phyloP scores from a whole-genome alignment of 2,888 invertebrate genomes.

The Xylota segnis region DNA sequence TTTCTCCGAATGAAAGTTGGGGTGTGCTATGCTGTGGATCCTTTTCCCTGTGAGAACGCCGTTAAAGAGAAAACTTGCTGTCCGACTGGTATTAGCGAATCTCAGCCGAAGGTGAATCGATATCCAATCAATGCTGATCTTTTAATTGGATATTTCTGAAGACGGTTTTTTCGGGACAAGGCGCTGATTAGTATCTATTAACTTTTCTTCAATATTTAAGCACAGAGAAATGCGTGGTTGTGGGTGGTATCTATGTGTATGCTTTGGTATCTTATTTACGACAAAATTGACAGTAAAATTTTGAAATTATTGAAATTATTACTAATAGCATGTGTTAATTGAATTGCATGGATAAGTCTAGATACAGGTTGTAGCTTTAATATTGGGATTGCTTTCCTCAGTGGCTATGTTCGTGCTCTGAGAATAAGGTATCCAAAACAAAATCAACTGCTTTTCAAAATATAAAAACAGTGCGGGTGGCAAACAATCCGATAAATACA shows the following conservation, averaged over 20 bases:
- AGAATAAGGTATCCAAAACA: no score
- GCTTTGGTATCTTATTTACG: neutral
- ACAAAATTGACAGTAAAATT: neutral
- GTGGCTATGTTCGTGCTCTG: no score
- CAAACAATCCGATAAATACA: no score
- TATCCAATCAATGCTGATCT: conserved; percentile 1
- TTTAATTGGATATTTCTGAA: conserved; percentile 1
- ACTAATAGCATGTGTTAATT: neutral
- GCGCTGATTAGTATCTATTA: neutral
- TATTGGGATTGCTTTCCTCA: no score
- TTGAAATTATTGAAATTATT: no score
- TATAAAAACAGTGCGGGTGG: no score
- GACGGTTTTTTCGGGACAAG: neutral
- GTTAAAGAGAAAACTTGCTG: conserved; percentile 40
- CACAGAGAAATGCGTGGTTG: neutral
- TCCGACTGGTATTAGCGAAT: conserved; percentile 14
- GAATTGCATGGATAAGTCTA: neutral
- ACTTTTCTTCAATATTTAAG: neutral
- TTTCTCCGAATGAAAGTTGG: conserved; percentile 46
- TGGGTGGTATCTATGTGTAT: neutral
- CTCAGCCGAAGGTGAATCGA: conserved; percentile 1
- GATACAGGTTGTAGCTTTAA: no score
- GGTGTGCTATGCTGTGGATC: conserved; percentile 15
- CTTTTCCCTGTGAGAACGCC: conserved; percentile 15
- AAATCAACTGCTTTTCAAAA: no score